A percentile compares a stretch with the other conserved stretches of the same genome.
Conservation (phyloP, 2,888 invertebrate species). For the Pandemis heparana region DNA sequence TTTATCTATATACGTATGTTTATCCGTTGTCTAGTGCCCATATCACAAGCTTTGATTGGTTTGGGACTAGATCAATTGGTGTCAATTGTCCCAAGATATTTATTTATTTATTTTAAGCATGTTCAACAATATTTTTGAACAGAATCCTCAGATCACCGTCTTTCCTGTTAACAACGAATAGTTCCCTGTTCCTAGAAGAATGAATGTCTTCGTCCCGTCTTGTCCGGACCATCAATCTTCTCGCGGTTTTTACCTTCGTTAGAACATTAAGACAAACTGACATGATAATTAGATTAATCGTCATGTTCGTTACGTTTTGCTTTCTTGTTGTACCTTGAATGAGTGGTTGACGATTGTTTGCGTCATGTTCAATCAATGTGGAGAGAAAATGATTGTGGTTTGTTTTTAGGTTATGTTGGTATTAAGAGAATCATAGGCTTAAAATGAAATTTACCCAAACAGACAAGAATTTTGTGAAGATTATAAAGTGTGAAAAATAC, state of each 20-base stretch:
- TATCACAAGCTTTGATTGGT: too few relatives aligned
- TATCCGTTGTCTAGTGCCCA: too few relatives aligned
- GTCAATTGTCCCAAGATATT: too few relatives aligned
- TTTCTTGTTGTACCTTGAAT: constrained; percentile 1
- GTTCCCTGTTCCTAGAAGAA: not conserved
- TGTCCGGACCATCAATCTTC: constrained; percentile 39
- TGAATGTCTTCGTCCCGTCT: constrained; percentile 4
- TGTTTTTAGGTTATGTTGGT: too few relatives aligned
- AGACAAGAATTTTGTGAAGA: too few relatives aligned
- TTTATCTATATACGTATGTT: too few relatives aligned
- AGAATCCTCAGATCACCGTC: not conserved
- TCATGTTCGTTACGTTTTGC: constrained; percentile 29
- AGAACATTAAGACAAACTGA: constrained; percentile 37
- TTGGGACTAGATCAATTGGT: too few relatives aligned
- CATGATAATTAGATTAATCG: constrained; percentile 44
- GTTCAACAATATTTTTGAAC: not conserved
- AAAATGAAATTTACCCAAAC: too few relatives aligned
- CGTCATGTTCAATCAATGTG: not conserved
- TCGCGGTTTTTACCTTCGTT: constrained; percentile 38
- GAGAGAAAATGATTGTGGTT: not conserved
- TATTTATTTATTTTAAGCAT: too few relatives aligned
- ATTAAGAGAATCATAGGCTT: too few relatives aligned
- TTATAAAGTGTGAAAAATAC: too few relatives aligned
- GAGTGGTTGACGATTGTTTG: not conserved
- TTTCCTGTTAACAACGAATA: not conserved